Conservation (phyloP, 2,797 vertebrate species). For the Melanotaenia maccullochi region DNA sequence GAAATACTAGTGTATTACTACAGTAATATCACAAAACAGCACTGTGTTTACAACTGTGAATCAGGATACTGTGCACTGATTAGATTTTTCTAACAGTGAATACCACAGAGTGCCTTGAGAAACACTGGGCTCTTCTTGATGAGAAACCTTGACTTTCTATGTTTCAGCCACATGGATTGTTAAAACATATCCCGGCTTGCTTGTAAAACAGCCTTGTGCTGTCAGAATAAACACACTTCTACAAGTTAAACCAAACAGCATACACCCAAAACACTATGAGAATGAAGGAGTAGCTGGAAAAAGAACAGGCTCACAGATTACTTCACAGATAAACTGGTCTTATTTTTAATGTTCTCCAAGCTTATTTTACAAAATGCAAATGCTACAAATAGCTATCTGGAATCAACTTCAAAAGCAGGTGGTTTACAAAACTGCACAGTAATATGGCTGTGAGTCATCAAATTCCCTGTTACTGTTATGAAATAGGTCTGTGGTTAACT, state of each 20-base stretch:
- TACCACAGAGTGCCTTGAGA: too few species aligned
- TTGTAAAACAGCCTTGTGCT: background rate
- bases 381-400: background rate
- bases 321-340: background rate
- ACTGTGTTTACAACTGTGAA: too few species aligned
- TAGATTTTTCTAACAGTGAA: too few species aligned
- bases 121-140: too few species aligned
- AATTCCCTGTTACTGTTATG: conserved; percentile 11
- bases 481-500: conserved; percentile 16
- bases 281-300: background rate
- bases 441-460: conserved; percentile 2
- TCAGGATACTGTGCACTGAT: too few species aligned
- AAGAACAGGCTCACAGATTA: too few species aligned
- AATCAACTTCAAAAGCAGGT: conserved; percentile 1
- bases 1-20: too few species aligned
- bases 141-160: too few species aligned
- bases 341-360: background rate
- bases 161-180: background rate
- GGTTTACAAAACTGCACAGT: background rate
- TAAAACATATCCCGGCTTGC: too few species aligned
- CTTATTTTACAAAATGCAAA: too few species aligned
- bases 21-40: too few species aligned
- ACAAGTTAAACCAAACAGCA: background rate
- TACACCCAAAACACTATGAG: background rate
- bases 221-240: background rate